These are phyloP conservation scores for Macaria liturata DNA, from an alignment of 2,888 invertebrate genomes.

Conservation along the genomic window DNA sequence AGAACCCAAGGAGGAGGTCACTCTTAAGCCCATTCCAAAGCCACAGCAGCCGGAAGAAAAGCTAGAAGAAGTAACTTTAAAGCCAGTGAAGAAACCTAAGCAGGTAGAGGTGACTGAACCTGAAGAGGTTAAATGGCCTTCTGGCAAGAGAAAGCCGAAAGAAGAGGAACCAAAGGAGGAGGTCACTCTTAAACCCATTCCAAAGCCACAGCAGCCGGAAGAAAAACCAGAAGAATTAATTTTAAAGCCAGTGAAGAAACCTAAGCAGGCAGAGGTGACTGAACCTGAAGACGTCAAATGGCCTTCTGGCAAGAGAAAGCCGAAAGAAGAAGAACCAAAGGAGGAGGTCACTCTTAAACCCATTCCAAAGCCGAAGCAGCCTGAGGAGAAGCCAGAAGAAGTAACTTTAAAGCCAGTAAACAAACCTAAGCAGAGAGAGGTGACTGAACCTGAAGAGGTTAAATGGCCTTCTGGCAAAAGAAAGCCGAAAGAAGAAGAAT, in stretches of 20 bases:
- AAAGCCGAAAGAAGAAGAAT: slow-evolving; percentile 32
- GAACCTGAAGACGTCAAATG: slow-evolving; percentile 46
- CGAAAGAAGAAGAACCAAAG: slow-evolving; percentile 59
- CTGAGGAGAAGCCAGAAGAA: slow-evolving; percentile 62
- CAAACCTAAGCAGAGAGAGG: slow-evolving; percentile 28
- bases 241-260: slow-evolving; percentile 55
- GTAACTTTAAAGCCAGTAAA: slow-evolving; percentile 45
- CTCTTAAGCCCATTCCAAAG: slow-evolving; percentile 44
- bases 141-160: slow-evolving; percentile 21
- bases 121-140: slow-evolving; percentile 52
- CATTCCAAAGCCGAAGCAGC: slow-evolving; percentile 50
- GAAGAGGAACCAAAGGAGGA: slow-evolving; percentile 53
- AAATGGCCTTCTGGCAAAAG: slow-evolving; percentile 45
- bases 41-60: slow-evolving; percentile 53
- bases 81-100: slow-evolving; percentile 49
- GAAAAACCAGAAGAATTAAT: slow-evolving; percentile 52
- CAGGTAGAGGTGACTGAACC: slow-evolving; percentile 44
- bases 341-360: slow-evolving; percentile 72
- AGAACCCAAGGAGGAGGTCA: slow-evolving; percentile 37
- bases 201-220: slow-evolving; percentile 45
- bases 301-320: slow-evolving; percentile 51
- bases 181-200: slow-evolving; percentile 45
- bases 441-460: slow-evolving; percentile 36
- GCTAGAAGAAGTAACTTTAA: slow-evolving; percentile 57
- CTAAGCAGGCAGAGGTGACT: slow-evolving; percentile 62